A percentile compares a stretch with the other conserved stretches of the same genome.
Evolutionary conservation across 2,888 invertebrate species (phyloP).

Genomic region (Anodontia alba): DNA sequence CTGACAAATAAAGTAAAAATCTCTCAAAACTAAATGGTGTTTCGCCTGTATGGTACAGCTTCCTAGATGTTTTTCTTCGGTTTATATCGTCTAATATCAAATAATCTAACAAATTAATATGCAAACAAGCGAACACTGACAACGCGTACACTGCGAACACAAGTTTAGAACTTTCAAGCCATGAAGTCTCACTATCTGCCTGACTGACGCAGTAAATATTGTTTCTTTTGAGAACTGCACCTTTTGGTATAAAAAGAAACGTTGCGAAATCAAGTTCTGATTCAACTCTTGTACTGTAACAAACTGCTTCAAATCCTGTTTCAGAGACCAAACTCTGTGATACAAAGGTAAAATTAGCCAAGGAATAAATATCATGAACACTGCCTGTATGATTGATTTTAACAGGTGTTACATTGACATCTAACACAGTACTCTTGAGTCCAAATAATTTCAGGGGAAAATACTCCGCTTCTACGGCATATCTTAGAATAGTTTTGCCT

Average conservation of each 20-base stretch:
- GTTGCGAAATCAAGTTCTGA: neutral
- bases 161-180: neutral
- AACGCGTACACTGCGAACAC: neutral
- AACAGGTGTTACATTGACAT: neutral
- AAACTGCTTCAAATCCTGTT: neutral
- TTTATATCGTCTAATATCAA: neutral
- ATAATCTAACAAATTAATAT: neutral
- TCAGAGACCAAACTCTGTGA: neutral
- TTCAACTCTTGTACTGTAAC: neutral
- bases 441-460: neutral
- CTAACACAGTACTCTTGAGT: neutral
- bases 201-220: neutral
- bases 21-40: neutral
- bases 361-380: neutral
- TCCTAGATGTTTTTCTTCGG: neutral
- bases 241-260: neutral
- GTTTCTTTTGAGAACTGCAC: neutral
- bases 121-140: neutral
- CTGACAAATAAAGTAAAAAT: neutral
- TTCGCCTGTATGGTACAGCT: neutral
- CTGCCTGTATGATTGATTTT: neutral
- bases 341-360: neutral
- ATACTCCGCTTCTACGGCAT: neutral
- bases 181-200: too few relatives aligned
- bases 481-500: conserved; percentile 11